phyloP scores from a whole-genome alignment of 1,140 invertebrate genomes.

The Cydia fagiglandana region DNA sequence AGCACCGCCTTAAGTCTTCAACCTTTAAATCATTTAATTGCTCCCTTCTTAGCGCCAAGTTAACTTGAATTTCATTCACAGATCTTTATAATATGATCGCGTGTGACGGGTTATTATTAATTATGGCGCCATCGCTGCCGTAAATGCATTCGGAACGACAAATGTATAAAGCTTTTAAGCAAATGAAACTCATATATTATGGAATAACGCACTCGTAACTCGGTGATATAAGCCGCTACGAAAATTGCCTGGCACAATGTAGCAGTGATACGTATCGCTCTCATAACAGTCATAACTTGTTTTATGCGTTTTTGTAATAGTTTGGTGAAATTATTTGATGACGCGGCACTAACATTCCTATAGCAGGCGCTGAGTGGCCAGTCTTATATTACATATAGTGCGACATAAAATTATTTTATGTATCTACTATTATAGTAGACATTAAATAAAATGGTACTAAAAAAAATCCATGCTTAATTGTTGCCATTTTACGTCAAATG shows the following conservation, averaged over 20 bases:
- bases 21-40: conserved; percentile 9
- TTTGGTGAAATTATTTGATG: conserved; percentile 34
- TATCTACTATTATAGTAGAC: too few species aligned
- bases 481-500: too few species aligned
- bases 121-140: conserved; percentile 51
- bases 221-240: conserved; percentile 64
- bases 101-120: conserved; percentile 59
- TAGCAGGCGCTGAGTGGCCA: too few species aligned
- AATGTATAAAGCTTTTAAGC: conserved; percentile 73
- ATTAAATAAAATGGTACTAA: too few species aligned
- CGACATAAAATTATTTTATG: too few species aligned
- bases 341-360: too few species aligned
- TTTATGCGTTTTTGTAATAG: conserved; percentile 57
- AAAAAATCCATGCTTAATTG: too few species aligned
- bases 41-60: background rate
- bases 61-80: conserved; percentile 40
- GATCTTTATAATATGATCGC: conserved; percentile 29
- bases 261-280: conserved; percentile 54
- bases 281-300: conserved; percentile 54
- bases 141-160: conserved; percentile 61
- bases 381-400: too few species aligned
- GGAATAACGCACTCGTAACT: conserved; percentile 71
- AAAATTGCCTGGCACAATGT: conserved; percentile 66
- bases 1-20: background rate
- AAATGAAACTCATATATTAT: conserved; percentile 75